phyloP scores from a whole-genome alignment of 1,140 invertebrate species.

The Brachionus asplanchnoidis region DNA sequence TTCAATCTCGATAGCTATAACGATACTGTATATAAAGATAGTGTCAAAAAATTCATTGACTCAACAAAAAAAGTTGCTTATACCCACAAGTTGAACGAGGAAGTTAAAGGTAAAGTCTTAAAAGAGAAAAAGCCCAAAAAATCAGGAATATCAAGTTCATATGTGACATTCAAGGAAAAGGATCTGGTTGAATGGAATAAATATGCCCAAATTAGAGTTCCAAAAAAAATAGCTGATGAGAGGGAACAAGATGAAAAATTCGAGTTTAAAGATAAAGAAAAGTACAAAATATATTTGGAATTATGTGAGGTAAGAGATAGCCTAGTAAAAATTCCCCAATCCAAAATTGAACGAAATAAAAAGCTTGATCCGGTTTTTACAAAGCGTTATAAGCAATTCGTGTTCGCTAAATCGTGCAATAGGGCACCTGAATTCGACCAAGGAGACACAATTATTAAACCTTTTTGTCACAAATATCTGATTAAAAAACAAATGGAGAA shows the following conservation, averaged over 20 bases:
- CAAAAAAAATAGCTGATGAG: not conserved
- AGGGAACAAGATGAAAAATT: not conserved
- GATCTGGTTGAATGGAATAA: conserved; percentile 41
- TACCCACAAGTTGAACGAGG: not conserved
- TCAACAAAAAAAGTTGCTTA: not conserved
- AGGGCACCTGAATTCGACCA: conserved; percentile 19
- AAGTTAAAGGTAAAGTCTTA: not conserved
- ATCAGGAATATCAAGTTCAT: not conserved
- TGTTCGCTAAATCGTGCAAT: conserved; percentile 15
- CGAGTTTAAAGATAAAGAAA: conserved; percentile 10
- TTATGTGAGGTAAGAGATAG: conserved; percentile 27
- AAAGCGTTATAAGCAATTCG: conserved; percentile 4
- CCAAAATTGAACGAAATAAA: not conserved
- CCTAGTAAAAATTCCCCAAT: not conserved
- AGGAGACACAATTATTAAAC: not conserved
- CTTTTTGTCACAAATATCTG: not conserved
- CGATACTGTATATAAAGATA: not conserved
- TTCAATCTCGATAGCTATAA: not conserved
- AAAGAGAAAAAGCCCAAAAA: not conserved
- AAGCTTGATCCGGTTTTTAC: conserved; percentile 16
- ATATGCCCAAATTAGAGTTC: not conserved
- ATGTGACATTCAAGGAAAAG: not conserved
- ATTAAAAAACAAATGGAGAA: not conserved
- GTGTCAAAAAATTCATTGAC: not conserved
- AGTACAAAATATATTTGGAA: not conserved